Percentiles rank a stretch among this genome's conserved stretches.
Evolutionary conservation across 2,797 vertebrate genomes (phyloP).

Genomic region (Lindbergichthys nudifrons): DNA sequence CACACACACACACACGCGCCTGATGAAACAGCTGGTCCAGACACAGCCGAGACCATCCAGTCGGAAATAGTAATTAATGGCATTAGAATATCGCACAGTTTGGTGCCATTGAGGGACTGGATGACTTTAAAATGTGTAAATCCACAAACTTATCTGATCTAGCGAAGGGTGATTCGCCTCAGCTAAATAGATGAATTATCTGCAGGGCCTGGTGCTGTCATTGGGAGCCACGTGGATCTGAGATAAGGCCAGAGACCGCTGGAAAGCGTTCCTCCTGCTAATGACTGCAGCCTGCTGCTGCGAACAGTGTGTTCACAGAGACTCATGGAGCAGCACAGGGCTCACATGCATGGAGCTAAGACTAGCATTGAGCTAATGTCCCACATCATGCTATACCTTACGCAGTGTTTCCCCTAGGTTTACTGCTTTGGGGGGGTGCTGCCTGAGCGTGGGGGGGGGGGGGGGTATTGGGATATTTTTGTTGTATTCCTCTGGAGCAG

Average conservation of each 20-base stretch:
- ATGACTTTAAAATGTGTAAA: constrained; percentile 85
- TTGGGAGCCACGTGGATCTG: constrained; percentile 68
- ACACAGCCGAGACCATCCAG: constrained; percentile 84
- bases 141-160: constrained; percentile 82
- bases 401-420: too few species aligned
- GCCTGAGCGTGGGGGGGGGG: too few species aligned
- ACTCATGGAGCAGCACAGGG: constrained; percentile 33
- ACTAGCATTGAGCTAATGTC: constrained; percentile 11
- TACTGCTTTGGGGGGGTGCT: too few species aligned
- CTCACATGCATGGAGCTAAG: constrained; percentile 35
- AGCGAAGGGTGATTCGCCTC: constrained; percentile 72
- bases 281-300: constrained; percentile 68
- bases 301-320: constrained; percentile 61
- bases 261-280: constrained; percentile 66
- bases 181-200: constrained; percentile 82
- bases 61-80: constrained; percentile 87
- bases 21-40: constrained; percentile 85
- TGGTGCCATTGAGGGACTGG: constrained; percentile 81
- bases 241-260: constrained; percentile 70
- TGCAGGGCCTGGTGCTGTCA: constrained; percentile 72
- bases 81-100: constrained; percentile 84
- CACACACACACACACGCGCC: constrained; percentile 28
- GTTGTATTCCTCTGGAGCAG: too few species aligned
- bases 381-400: constrained; percentile 2
- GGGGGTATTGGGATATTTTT: too few species aligned